Evolutionary conservation across 37 sponge, comb jelly and placozoan genomes (phyloP), one percentile per base, ranked within the genome.

Genomic region (Lycopodina hypogea): DNA sequence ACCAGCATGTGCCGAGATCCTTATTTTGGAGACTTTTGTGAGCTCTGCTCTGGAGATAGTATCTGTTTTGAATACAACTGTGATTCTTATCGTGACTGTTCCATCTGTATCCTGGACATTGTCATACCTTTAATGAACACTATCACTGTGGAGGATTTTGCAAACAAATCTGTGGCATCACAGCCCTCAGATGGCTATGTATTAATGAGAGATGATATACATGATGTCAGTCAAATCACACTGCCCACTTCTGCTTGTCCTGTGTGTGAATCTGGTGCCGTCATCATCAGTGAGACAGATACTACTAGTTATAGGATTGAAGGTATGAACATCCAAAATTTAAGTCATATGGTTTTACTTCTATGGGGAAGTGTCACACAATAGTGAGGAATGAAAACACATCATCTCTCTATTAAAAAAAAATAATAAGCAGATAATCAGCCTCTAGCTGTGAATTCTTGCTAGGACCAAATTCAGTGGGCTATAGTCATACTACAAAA

Each of bases 21-120:
- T 32, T 80, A 68, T 52, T 60, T 40, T 42, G 87, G 87, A 29
- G 3, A 1, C 17, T 87, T 74, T 76, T 85, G 78, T 40, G 78
- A 78, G 68, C 50, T 45, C 21, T 78, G 78, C 53, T 78, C 78
- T 3, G 78, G 78, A 17, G 3, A 15, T 26, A 3, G 66, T 2
- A 48, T 67, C 18, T 78, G 78, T 35, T n/a, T 48, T 22, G 64
- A 64, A 1, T 15, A 3, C 12, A 79, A 45, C 56, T 80, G 81
- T 38, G 71, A 71, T 22, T 7, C 45, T 1, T 12, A 45, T 45
- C 48, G 48, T 45, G 48, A 45, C 9, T 45, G 48, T 45, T 4
- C 48, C 48, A 45, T 41, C 7, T 80, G 81, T 70, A 71, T 58
- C 4, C 28, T 80, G 39, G 41, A 59, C 18, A 0, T 80, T 17